Evolutionary conservation across 1,140 invertebrate species (phyloP), one percentile per base, ranked within the genome.

Genomic region (Drosophila parabipectinata): DNA sequence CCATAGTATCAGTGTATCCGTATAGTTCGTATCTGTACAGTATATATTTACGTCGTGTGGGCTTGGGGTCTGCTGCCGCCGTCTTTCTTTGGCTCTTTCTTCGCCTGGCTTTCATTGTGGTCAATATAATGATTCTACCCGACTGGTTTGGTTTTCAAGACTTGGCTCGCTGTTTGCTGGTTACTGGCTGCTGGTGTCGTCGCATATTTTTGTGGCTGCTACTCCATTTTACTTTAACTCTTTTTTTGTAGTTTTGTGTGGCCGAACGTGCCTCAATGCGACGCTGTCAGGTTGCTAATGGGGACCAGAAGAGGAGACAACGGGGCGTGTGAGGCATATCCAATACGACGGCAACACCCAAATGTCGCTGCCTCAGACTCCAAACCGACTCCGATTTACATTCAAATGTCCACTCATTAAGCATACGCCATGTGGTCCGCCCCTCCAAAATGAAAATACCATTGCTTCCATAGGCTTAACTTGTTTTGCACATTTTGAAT

Each of bases 81-180:
- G 34, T 76, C 56, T 84, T 57, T 68, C 67, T 79, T 73, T 71
- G 64, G 47, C 69, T 85, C 72, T 80, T 80, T 83, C 66, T 82
- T 82, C 67, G 76, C 53, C 55, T 79, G 77, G 82, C 83, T 87
- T 87, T 87, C 79, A 79, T 87, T 83, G 83, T 87, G 83, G 83
- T 87, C 79, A 87, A 77, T 67, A 81, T 85, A 88, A 87, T 87
- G 75, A 83, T 87, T 87, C 83, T 88, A 48, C 72, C 68, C 62
- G 51, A 50, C 53, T 72, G 50, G 47, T 39, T 79, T 67, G 57
- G 56, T 51, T 75, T 58, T 37, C 34, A 44, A 26, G 52, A 57
- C 26, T 52, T 39, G 57, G 47, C 48, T 52, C 34, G 34, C 34
- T 44, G 45, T 58, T 59, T 66, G 57, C 57, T 44, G 55, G 58